Evolutionary conservation across 2,113 vertebrate genomes (phyloP).

Genomic region (Calyptomena viridis): DNA sequence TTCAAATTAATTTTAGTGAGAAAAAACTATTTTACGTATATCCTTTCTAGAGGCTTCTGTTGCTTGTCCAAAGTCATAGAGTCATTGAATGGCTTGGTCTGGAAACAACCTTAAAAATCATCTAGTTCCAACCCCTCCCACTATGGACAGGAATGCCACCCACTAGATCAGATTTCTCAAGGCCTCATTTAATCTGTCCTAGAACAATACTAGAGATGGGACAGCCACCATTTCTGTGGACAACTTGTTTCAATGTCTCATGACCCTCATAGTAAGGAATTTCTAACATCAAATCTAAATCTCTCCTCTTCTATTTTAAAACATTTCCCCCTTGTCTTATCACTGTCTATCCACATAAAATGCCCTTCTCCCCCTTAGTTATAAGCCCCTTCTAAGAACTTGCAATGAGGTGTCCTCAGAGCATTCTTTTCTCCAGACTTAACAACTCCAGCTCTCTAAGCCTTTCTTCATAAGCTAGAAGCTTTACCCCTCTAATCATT

Average conservation of each 20-base stretch:
- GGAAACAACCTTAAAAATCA: neutral
- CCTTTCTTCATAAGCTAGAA: neutral
- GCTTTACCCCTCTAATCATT: neutral
- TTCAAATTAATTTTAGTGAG: neutral
- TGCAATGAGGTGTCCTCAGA: neutral
- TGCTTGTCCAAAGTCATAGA: neutral
- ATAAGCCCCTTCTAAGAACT: neutral
- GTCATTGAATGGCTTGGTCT: neutral
- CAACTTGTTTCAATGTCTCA: neutral
- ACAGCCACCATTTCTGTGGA: neutral
- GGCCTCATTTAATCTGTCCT: neutral
- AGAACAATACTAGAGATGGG: neutral
- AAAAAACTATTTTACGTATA: neutral
- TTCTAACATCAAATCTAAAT: neutral
- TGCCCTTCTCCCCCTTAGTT: neutral
- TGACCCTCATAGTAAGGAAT: neutral
- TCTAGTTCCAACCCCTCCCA: neutral
- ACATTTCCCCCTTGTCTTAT: neutral
- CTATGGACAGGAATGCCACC: neutral
- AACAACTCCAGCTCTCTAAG: neutral
- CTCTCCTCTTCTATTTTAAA: neutral
- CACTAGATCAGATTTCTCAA: neutral
- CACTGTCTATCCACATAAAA: neutral
- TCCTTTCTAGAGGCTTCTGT: neutral
- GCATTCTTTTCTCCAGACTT: neutral